Conservation (phyloP, 2,797 vertebrate species). For the Mus minutoides region DNA sequence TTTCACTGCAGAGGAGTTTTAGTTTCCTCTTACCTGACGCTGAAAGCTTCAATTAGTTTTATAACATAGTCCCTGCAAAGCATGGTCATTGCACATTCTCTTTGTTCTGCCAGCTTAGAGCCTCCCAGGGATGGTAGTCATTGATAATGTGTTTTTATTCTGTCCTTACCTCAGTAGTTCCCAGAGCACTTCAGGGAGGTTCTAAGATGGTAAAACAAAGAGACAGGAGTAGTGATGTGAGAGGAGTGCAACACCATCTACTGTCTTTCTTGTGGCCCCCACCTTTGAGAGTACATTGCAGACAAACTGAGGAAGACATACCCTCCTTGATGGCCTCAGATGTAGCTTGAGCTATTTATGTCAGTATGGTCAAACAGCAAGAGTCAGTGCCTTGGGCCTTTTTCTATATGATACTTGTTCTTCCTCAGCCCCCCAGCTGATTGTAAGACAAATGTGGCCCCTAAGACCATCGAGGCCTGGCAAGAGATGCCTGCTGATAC, state of each 20-base stretch:
- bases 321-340: not conserved
- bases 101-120: not conserved
- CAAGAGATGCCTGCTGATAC: conserved; percentile 14
- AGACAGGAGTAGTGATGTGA: not conserved
- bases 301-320: not conserved
- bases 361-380: not conserved
- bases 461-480: not conserved
- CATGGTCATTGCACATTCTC: not conserved
- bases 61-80: not conserved
- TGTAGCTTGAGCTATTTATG: not conserved
- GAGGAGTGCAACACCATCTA: not conserved
- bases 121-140: not conserved
- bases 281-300: not conserved
- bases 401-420: not conserved
- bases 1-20: not conserved
- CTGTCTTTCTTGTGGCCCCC: not conserved
- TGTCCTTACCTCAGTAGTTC: not conserved
- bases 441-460: not conserved
- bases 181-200: not conserved
- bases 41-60: conserved; percentile 5
- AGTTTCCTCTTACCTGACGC: not conserved
- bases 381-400: not conserved
- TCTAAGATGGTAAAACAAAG: not conserved
- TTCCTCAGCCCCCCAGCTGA: conserved; percentile 54
- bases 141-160: not conserved